These are phyloP conservation scores for Pangasius sanitwongsei DNA, from an alignment of 2,797 vertebrate species.

Conservation along the genomic window DNA sequence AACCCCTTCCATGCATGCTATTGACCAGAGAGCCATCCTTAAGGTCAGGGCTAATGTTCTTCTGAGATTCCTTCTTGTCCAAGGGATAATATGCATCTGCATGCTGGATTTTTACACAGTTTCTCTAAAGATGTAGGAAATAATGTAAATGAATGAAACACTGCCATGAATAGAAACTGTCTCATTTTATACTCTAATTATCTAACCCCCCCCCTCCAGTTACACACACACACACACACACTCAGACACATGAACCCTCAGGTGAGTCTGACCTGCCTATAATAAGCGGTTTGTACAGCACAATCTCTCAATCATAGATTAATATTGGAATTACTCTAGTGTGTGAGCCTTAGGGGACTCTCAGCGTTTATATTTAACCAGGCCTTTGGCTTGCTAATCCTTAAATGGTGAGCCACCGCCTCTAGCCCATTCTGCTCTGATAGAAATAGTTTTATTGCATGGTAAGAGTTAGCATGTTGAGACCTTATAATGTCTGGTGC, in stretches of 20 bases:
- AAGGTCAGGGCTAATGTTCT: conserved; percentile 42
- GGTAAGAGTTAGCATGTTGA: not conserved
- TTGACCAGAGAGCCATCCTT: conserved; percentile 18
- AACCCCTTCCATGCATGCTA: conserved; percentile 13
- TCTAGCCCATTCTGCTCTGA: not conserved
- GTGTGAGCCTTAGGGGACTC: not conserved
- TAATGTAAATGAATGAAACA: not conserved
- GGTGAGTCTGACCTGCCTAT: conserved; percentile 1
- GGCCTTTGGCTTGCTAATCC: not conserved
- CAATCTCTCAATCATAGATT: conserved; percentile 19
- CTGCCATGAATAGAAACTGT: not conserved
- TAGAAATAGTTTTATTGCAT: not conserved
- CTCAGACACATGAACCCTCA: conserved; percentile 34
- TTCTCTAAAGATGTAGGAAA: not conserved
- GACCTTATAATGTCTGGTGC: not conserved
- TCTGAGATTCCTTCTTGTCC: conserved; percentile 14
- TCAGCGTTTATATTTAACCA: not conserved
- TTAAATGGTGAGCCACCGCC: not conserved
- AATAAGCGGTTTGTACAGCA: conserved; percentile 11
- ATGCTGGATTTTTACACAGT: not conserved
- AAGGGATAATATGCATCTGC: not conserved
- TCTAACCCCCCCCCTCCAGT: not conserved
- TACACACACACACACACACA: not conserved
- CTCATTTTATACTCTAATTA: not conserved
- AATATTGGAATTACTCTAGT: not conserved